Evolutionary conservation across 2,888 invertebrate species (phyloP), one percentile per base, ranked within the genome.

Genomic region (Drosophila nr. fundita): DNA sequence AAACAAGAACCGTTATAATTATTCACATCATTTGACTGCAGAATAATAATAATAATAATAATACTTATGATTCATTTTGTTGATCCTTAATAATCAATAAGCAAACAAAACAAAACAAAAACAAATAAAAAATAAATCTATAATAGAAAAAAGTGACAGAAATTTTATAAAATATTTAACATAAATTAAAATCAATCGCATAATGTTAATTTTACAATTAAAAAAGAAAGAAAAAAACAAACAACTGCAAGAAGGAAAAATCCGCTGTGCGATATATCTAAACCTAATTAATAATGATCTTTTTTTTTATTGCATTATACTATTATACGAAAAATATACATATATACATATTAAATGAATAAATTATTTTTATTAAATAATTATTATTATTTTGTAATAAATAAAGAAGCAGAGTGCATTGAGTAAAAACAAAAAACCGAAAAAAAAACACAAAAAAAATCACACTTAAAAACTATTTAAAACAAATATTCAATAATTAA

Each of bases 281-380:
- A 64, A 80, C 36, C 49, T 70, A 55, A 69, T 38, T 69, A 54
- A 70, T 59, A 58, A 64, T 60, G 52, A 59, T 57, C 42, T 58
- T 64, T 78, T 76, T 75, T 77, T 77, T 76, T 76, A 54, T 69
- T 66, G 61, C 77, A 89, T 81, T 72, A 84, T 67, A 84, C 24
- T 38, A 55, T 55, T 61, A 85, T 68, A 87, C 69, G 15, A 13
- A 27, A 21, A 38, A 10, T 10, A 32, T 32, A 10, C 15, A 70
- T 64, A 71, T 64, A 71, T 68, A 77, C 50, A 64, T 63, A 84
- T 73, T 84, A 73, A 85, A 85, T 79, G 90, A 90, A 90, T 90
- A 90, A 90, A 90, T 84, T 84, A 88, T 90, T 84, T 90, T 85
- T 85, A 90, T 88, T 84, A 64, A 80, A 78, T 70, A 78, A 82